These are phyloP conservation scores for Pteropus rufus DNA, from an alignment of 2,797 vertebrate genomes.

Conservation along the genomic window DNA sequence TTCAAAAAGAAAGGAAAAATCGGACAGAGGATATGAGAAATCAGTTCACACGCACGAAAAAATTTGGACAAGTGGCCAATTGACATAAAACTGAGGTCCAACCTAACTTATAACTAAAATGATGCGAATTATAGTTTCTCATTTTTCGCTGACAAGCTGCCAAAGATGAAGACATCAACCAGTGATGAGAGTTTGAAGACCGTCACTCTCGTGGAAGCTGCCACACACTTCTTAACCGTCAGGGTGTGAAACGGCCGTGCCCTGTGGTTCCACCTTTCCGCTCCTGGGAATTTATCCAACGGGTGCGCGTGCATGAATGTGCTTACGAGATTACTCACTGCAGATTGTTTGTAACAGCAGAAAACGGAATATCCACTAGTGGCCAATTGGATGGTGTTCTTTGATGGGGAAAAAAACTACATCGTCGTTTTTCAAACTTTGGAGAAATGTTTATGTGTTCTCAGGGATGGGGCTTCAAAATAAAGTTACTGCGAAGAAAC, in stretches of 20 bases:
- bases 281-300: neutral
- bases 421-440: neutral
- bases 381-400: neutral
- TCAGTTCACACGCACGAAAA: neutral
- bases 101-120: neutral
- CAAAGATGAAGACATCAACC: neutral
- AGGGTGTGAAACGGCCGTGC: neutral
- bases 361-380: neutral
- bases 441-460: neutral
- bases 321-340: neutral
- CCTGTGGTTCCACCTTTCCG: neutral
- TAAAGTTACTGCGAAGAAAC: neutral
- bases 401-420: neutral
- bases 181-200: neutral
- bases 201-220: neutral
- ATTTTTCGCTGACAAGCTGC: neutral
- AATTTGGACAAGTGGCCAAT: neutral
- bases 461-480: neutral
- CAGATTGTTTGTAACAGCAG: neutral
- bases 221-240: neutral
- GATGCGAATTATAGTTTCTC: neutral
- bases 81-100: neutral
- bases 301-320: neutral
- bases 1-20: neutral
- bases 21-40: neutral